Conservation (phyloP, 2,797 vertebrate species). For the Crypturellus tataupa region DNA sequence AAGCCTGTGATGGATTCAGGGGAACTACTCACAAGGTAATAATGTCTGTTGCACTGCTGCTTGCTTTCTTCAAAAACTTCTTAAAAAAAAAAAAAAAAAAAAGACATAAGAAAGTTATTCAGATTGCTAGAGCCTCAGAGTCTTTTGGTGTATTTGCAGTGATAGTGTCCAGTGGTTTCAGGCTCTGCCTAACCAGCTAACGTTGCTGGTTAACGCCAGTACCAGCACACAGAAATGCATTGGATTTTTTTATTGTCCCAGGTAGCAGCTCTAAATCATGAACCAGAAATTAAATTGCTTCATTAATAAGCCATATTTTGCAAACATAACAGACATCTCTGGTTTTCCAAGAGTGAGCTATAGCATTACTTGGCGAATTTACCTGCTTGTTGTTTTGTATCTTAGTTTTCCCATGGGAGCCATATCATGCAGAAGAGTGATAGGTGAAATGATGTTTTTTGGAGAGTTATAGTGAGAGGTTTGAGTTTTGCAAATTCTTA, state of each 20-base stretch:
- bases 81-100: background rate
- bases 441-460: background rate
- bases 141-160: background rate
- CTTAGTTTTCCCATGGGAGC: background rate
- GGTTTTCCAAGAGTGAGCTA: background rate
- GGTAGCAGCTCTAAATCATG: background rate
- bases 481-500: background rate
- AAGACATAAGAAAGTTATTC: background rate
- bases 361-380: background rate
- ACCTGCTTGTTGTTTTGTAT: background rate
- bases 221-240: background rate
- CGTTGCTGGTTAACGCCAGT: rapidly evolving
- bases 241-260: background rate
- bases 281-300: background rate
- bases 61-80: background rate
- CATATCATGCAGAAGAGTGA: background rate
- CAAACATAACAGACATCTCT: background rate
- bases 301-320: background rate
- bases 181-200: background rate
- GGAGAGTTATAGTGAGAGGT: background rate
- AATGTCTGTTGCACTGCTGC: background rate
- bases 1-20: background rate
- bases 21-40: background rate
- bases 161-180: background rate
- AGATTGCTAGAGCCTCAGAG: background rate